Conservation (phyloP, 2,797 vertebrate species). For the Gymnoscopelus braueri region DNA sequence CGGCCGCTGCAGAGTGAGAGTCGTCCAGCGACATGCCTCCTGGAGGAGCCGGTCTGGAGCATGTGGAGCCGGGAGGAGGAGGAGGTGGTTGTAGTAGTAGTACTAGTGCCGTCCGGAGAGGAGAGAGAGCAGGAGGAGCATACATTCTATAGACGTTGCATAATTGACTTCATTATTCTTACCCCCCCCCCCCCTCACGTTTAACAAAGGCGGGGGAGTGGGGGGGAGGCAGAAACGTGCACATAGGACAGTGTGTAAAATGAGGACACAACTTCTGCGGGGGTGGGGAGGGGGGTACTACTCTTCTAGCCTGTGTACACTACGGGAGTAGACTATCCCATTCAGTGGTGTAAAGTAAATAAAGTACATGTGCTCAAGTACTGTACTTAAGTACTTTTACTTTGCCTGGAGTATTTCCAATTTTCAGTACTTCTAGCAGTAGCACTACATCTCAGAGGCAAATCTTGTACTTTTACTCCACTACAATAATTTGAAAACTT, state of each 20-base stretch:
- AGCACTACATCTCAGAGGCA: no score
- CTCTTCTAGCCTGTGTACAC: slow-evolving; percentile 16
- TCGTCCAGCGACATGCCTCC: slow-evolving; percentile 64
- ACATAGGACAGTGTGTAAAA: slow-evolving; percentile 16
- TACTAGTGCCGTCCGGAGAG: slow-evolving; percentile 1
- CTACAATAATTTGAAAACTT: no score
- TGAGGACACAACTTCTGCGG: slow-evolving; percentile 20
- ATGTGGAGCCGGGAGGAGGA: slow-evolving; percentile 34
- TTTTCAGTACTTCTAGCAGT: no score
- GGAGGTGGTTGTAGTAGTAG: slow-evolving; percentile 56
- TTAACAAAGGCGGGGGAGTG: slow-evolving; percentile 2
- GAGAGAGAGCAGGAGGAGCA: slow-evolving; percentile 28
- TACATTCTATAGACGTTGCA: slow-evolving; percentile 43
- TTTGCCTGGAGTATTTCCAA: no score
- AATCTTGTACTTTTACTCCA: no score
- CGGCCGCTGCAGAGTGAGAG: no score
- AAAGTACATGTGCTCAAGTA: no score
- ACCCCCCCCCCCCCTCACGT: slow-evolving; percentile 6
- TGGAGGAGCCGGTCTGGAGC: slow-evolving; percentile 32
- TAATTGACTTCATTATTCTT: slow-evolving; percentile 73
- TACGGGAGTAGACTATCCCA: no score
- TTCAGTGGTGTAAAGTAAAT: no score
- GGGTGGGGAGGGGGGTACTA: slow-evolving; percentile 12
- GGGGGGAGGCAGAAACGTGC: slow-evolving; percentile 37
- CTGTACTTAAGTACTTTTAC: no score